Base-by-base conservation (phyloP, 1,140 invertebrate genomes). In the Gonioctena quinquepunctata region DNA sequence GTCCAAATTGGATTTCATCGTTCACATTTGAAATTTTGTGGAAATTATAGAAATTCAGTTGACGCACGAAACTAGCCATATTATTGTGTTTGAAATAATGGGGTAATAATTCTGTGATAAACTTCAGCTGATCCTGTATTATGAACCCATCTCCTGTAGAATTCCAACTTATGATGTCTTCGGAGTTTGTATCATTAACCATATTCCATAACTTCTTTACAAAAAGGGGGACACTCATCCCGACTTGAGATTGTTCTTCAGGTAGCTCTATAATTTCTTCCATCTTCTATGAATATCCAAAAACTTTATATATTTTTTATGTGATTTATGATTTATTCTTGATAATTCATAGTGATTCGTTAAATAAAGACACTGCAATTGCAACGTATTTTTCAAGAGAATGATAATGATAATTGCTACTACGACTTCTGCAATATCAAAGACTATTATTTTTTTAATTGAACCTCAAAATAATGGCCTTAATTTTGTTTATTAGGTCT, bases 41-140 rank as follows among this genome's bases (percentile, higher is more conserved):
- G 42, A 77, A 77, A 60, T 72, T 71, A 68, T 77, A 77, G 28
- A 77, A 68, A 60, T 77, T 76, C 28, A 77, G 65, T 59, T 77
- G 76, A 33, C 76, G 59, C 4, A 76, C 69, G 61, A 77, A 77
- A 67, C 76, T 77, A 13, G 72, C 56, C 50, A 77, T 49, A 42
- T 77, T 75, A 52, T 74, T 77, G 59, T 77, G 76, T 42, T 76
- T 77, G 22, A 77, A 77, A 67, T 76, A 77, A 25, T 69, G 68
- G 4, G 76, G 74, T 18, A 77, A 68, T 23, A 73, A 66, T 64
- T 74, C 33, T 11, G 68, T 61, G 11, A 74, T 70, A 60, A 77
- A 76, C 11, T 63, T 16, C 2, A 74, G 56, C 62, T 76, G 72
- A 25, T 77, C 70, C 8, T 70, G 66, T 11, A 77, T 77, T n/a